A percentile compares a stretch with the other conserved stretches of the same genome.
phyloP scores from a whole-genome alignment of 2,797 vertebrate species.

The Pitangus sulphuratus region DNA sequence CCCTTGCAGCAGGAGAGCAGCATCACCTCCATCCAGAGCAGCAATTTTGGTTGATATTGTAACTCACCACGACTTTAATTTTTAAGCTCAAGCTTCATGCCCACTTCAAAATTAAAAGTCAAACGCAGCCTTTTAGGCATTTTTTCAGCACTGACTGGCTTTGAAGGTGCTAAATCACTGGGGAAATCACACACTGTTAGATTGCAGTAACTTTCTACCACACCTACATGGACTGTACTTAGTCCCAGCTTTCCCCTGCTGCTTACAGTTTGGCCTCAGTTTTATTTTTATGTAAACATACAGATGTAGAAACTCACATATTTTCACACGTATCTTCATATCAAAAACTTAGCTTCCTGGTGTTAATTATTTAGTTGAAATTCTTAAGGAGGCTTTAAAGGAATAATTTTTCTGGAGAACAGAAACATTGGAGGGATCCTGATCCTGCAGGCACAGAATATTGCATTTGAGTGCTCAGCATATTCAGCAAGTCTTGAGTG shows the following conservation, averaged over 20 bases:
- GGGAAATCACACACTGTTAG: neutral
- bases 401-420: neutral
- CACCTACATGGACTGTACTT: neutral
- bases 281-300: neutral
- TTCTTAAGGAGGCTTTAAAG: conserved; percentile 1
- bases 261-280: neutral
- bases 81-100: neutral
- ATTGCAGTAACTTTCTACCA: neutral
- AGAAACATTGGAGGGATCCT: neutral
- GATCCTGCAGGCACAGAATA: neutral
- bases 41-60: neutral
- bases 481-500: neutral
- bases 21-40: neutral
- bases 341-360: neutral
- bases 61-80: neutral
- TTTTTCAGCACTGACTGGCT: neutral
- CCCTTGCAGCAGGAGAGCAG: neutral
- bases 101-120: neutral
- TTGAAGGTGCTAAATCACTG: neutral
- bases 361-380: conserved; percentile 9
- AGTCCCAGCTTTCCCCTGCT: neutral
- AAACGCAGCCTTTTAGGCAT: neutral
- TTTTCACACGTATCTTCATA: neutral
- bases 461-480: neutral
- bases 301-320: neutral